Evolutionary conservation across 2,888 invertebrate genomes (phyloP), one percentile per base, ranked within the genome.

Genomic region (Dicyrtomina minuta): DNA sequence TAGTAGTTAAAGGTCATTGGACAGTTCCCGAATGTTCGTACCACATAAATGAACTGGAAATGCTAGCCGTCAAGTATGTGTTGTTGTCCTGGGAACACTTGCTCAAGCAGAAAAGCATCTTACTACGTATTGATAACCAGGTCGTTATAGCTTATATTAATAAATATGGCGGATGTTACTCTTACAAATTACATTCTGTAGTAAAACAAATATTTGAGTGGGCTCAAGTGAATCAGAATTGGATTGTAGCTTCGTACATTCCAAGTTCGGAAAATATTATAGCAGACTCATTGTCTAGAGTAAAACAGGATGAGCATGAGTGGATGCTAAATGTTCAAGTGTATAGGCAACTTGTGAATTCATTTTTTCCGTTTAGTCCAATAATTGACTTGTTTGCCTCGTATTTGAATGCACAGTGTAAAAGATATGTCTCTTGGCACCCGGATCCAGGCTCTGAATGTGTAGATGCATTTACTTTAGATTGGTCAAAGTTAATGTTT

Each of bases 141-240:
- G 59, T 59, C 4, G 59, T 41, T 17, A 26, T 55, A 26, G 12
- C 59, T 5, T 39, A 59, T 17, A 41, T 43, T 17, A 59, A 59
- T n/a, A 59, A 33, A 20, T 41, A 13, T 6, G 59, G 59, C 8
- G 59, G 59, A 13, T 59, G 59, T 22, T 13, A 41, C 6, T 22
- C 41, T 41, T 12, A 10, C 4, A 41, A 22, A 17, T 22, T 59
- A 10, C 59, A 59, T 59, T 2, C 2, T 8, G 17, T 43, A 8
- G 59, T 41, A 41, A 59, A 17, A 26, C 39, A 20, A 20, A 41
- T 59, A 8, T 59, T 41, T 10, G 12, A 41, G 8, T 41, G 17
- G 41, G 22, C 20, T 17, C 17, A 59, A 41, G 22, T 2, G 10
- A 13, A 17, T 58, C 26, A 58, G 10, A 33, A 41, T 17, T 3